phyloP scores from a whole-genome alignment of 64 coral and sea anemone species.

The Pocillopora verrucosa region DNA sequence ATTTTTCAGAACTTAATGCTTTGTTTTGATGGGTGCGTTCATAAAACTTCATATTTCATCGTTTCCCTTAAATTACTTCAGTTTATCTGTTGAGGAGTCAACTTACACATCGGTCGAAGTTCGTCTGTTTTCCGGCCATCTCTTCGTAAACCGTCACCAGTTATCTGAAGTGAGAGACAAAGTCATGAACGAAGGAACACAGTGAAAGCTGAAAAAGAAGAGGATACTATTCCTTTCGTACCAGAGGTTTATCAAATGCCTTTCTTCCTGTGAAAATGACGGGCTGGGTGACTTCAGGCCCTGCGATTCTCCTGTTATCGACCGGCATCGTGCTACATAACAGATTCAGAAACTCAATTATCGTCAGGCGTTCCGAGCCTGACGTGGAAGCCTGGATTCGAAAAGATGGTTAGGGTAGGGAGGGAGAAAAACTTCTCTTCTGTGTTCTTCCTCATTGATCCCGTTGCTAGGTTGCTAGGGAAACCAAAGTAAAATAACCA shows the following conservation, averaged over 20 bases:
- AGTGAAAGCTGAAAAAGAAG: not conserved
- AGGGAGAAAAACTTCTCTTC: not conserved
- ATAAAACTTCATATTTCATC: too few relatives aligned
- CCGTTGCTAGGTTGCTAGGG: too few relatives aligned
- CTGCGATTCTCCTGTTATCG: conserved; percentile 67
- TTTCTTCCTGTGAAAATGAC: conserved; percentile 33
- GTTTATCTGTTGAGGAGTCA: too few relatives aligned
- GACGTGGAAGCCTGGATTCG: not conserved
- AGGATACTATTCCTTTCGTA: not conserved
- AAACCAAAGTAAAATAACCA: too few relatives aligned
- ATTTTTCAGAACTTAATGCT: too few relatives aligned
- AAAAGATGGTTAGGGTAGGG: not conserved
- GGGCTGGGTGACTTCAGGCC: conserved; percentile 70
- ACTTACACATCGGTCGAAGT: conserved; percentile 86
- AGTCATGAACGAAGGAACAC: not conserved
- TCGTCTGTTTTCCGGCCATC: conserved; percentile 76
- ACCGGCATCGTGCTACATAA: conserved; percentile 58
- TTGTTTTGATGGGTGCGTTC: too few relatives aligned
- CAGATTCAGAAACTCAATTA: not conserved
- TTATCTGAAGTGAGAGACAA: not conserved
- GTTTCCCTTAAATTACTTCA: too few relatives aligned
- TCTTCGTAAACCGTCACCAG: conserved; percentile 44
- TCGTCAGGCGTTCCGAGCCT: conserved; percentile 24
- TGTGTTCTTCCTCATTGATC: too few relatives aligned
- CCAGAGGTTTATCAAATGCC: conserved; percentile 19